Conservation (phyloP, 2,888 invertebrate species). For the Eutolmus rufibarbis region DNA sequence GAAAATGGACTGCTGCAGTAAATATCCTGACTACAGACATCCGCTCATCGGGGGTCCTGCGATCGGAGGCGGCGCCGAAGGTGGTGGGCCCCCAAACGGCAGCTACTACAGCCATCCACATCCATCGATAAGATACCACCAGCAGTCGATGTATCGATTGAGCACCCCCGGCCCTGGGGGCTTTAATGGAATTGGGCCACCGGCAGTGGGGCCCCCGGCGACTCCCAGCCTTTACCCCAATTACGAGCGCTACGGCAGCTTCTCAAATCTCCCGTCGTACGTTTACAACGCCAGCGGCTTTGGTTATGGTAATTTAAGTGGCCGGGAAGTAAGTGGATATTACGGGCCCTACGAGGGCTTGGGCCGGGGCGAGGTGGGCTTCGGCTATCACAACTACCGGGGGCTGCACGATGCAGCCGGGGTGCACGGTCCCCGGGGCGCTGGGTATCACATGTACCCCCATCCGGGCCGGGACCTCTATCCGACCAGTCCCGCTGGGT, state of each 20-base stretch:
- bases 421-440: neutral
- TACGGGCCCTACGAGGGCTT: conserved; percentile 14
- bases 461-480: conserved; percentile 10
- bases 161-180: neutral
- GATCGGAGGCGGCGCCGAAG: neutral
- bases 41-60: neutral
- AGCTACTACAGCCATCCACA: conserved; percentile 24
- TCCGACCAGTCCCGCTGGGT: neutral
- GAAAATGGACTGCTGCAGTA: conserved; percentile 39
- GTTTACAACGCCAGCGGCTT: conserved; percentile 10
- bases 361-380: neutral
- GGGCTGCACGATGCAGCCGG: neutral
- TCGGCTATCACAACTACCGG: conserved; percentile 20
- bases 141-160: conserved; percentile 35
- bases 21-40: conserved; percentile 37
- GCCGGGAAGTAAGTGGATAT: conserved; percentile 13
- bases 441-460: conserved; percentile 22
- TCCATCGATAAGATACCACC: conserved; percentile 37
- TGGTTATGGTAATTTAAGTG: conserved; percentile 15
- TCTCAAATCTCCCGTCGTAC: conserved; percentile 34
- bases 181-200: conserved; percentile 39
- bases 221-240: conserved; percentile 23
- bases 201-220: conserved; percentile 12
- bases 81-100: neutral
- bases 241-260: conserved; percentile 28